These are phyloP conservation scores for Meta bourneti DNA, from an alignment of 2,888 invertebrate genomes.

Conservation along the genomic window DNA sequence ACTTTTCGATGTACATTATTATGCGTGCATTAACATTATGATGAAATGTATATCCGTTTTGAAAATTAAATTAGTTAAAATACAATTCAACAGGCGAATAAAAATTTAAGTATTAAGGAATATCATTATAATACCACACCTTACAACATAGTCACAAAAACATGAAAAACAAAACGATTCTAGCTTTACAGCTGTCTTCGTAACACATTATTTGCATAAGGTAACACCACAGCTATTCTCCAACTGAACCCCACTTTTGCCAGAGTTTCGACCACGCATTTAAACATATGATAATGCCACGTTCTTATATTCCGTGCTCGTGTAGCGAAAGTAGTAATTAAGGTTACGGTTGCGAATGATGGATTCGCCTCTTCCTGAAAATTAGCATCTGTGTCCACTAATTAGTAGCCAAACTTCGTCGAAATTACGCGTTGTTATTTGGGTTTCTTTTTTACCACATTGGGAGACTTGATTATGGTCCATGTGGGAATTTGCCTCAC, in stretches of 20 bases:
- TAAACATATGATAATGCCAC: slow-evolving; percentile 17
- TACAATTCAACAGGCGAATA: too few relatives aligned
- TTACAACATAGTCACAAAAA: background rate
- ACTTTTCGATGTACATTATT: too few relatives aligned
- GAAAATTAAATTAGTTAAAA: too few relatives aligned
- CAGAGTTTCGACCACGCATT: background rate
- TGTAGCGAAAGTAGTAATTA: slow-evolving; percentile 51
- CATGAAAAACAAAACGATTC: background rate
- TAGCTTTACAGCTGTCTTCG: background rate
- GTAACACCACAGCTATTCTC: background rate
- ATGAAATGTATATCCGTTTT: too few relatives aligned
- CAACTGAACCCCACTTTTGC: background rate
- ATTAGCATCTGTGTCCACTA: slow-evolving; percentile 64
- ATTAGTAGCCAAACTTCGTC: slow-evolving; percentile 52
- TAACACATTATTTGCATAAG: background rate
- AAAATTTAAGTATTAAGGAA: too few relatives aligned
- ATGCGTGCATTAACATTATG: too few relatives aligned
- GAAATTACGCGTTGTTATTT: slow-evolving; percentile 51
- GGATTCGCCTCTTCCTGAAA: slow-evolving; percentile 57
- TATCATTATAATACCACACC: too few relatives aligned
- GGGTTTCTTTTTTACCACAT: slow-evolving; percentile 1
- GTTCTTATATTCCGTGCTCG: slow-evolving; percentile 18
- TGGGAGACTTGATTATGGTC: slow-evolving; percentile 40
- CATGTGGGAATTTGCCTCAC: background rate
- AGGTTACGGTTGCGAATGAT: slow-evolving; percentile 44